Conservation (phyloP, 2,113 vertebrate species). For the Catharus minimus region DNA sequence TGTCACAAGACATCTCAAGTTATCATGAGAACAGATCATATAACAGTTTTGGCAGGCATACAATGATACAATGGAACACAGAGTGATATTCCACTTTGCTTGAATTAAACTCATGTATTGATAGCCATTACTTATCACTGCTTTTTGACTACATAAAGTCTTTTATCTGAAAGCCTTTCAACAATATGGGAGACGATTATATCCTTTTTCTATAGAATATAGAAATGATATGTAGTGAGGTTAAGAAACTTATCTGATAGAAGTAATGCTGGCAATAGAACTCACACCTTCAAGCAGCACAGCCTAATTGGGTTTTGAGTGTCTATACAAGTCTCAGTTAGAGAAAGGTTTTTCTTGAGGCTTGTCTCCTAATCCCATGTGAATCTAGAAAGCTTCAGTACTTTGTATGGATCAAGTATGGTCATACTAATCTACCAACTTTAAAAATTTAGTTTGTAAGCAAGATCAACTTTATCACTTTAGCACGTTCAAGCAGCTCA, state of each 20-base stretch:
- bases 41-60: background rate
- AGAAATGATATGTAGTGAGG: background rate
- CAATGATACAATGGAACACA: background rate
- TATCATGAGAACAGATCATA: background rate
- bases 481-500: background rate
- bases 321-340: background rate
- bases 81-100: background rate
- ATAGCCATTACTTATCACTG: background rate
- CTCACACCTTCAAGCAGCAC: background rate
- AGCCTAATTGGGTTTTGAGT: background rate
- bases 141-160: background rate
- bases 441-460: slow-evolving; percentile 2
- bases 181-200: background rate
- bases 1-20: background rate
- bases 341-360: background rate
- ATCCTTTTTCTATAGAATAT: background rate
- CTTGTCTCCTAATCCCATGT: background rate
- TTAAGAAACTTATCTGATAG: background rate
- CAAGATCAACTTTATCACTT: background rate
- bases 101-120: background rate
- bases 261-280: background rate
- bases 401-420: background rate
- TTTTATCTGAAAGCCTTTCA: background rate
- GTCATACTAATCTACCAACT: background rate
- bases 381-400: background rate